Conservation (phyloP, 2,113 vertebrate species). For the Asarcornis scutulata region DNA sequence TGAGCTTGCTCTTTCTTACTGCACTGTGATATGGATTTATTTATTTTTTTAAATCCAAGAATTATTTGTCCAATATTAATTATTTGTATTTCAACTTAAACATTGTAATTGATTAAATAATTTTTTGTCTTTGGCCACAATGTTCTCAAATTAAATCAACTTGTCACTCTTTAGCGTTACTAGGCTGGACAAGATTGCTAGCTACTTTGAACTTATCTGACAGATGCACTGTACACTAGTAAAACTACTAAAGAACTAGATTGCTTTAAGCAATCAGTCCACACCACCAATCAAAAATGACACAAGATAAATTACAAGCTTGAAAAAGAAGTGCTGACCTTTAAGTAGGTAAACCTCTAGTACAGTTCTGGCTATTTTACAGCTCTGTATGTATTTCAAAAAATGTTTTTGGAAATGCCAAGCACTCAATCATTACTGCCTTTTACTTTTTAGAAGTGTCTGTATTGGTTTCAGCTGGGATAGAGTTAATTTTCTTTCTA, state of each 20-base stretch:
- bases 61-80: neutral
- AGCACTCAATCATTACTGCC: neutral
- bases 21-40: neutral
- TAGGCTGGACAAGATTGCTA: neutral
- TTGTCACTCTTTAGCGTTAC: neutral
- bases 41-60: neutral
- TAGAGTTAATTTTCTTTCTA: too few relatives aligned
- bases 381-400: constrained; percentile 44
- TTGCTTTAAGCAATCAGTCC: constrained; percentile 25
- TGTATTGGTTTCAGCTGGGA: too few relatives aligned
- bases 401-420: constrained; percentile 61
- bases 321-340: constrained; percentile 56
- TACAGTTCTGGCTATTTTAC: neutral
- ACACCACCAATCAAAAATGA: neutral
- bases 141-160: neutral
- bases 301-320: constrained; percentile 47
- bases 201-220: neutral
- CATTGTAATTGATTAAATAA: neutral
- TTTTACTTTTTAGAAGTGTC: neutral
- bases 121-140: neutral
- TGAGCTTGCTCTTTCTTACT: neutral
- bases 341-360: constrained; percentile 45
- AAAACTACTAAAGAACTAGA: neutral
- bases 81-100: neutral
- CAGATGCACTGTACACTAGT: neutral